Evolutionary conservation across 2,113 vertebrate genomes (phyloP).

Genomic region (pig (Sus scrofa)): T2T-Sscrofa CM000824.6:56746501-56747000

Average conservation of each 20-base stretch:
- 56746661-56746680: neutral
- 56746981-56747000: neutral
- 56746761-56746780: neutral
- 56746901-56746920: neutral
- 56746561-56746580: neutral
- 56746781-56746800: neutral
- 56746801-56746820: neutral
- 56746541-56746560: neutral
- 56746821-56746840: neutral
- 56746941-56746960: neutral
- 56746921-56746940: neutral
- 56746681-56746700: neutral
- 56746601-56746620: neutral
- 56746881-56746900: neutral
- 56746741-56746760: neutral
- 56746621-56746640: neutral
- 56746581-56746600: neutral
- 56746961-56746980: no score
- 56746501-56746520: neutral
- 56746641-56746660: neutral
- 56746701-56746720: rapidly evolving
- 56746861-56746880: neutral
- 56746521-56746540: neutral
- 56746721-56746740: rapidly evolving
- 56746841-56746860: neutral